Conservation (phyloP, 2,888 invertebrate species). For the Leistus spinibarbis region DNA sequence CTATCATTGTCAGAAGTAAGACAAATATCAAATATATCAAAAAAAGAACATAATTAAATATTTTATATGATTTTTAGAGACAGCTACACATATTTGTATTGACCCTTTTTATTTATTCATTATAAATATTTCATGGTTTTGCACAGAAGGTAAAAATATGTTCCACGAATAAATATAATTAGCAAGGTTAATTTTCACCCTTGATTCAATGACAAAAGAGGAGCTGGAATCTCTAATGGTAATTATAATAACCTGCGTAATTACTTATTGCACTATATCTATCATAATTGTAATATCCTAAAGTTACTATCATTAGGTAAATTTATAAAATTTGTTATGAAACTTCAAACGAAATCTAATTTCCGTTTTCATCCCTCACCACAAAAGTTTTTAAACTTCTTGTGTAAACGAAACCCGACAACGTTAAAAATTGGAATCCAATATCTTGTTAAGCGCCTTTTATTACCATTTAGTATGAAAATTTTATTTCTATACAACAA, state of each 20-base stretch:
- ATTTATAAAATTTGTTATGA: not conserved
- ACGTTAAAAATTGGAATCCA: constrained; percentile 9
- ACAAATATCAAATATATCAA: not conserved
- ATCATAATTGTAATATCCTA: no score
- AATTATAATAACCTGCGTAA: no score
- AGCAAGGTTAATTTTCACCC: no score
- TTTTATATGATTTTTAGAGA: not conserved
- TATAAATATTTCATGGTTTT: no score
- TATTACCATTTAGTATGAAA: constrained; percentile 1
- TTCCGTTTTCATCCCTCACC: not conserved
- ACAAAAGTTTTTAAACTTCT: not conserved
- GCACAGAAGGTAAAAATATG: no score
- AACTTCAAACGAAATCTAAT: not conserved
- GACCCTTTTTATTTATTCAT: no score
- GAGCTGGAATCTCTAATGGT: no score
- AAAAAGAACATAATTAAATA: not conserved
- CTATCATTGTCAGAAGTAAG: not conserved
- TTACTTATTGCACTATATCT: no score
- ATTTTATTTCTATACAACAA: not conserved
- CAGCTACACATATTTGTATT: not conserved
- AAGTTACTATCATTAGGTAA: no score
- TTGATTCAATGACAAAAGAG: no score
- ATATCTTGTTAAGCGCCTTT: constrained; percentile 5
- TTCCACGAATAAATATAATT: no score
- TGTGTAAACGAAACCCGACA: not conserved